Evolutionary conservation across 2,113 vertebrate genomes (phyloP).

Genomic region (Hucho hucho): DNA sequence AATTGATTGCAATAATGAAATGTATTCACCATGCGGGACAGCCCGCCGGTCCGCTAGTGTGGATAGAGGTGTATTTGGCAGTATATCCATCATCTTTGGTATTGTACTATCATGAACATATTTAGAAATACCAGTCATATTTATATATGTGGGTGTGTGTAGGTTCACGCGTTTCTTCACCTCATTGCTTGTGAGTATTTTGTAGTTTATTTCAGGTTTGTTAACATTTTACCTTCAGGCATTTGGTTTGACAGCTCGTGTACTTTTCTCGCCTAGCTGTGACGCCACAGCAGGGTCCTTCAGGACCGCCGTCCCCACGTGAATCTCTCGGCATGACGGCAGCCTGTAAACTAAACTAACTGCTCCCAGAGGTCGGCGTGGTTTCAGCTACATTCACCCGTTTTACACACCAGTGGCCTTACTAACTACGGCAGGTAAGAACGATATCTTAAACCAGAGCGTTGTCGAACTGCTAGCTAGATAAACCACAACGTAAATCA

Average conservation of each 20-base stretch:
- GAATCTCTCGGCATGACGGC: conserved; percentile 58
- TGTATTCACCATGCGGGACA: too few relatives aligned
- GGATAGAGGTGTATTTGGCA: too few relatives aligned
- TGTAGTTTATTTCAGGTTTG: not conserved
- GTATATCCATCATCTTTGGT: too few relatives aligned
- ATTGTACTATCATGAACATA: not conserved
- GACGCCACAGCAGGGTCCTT: conserved; percentile 63
- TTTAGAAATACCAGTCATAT: not conserved
- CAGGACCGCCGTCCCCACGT: conserved; percentile 59
- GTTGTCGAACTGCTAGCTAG: too few relatives aligned
- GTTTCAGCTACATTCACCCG: not conserved
- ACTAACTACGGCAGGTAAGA: not conserved
- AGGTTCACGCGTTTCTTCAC: not conserved
- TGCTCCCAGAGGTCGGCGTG: not conserved
- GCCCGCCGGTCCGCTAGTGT: too few relatives aligned
- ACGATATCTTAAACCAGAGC: not conserved
- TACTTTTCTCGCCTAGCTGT: conserved; percentile 44
- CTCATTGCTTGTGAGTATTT: not conserved
- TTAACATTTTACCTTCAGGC: conserved; percentile 12
- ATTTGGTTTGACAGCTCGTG: not conserved
- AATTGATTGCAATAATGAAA: too few relatives aligned
- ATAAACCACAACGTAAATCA: not conserved
- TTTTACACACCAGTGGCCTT: not conserved
- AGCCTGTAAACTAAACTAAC: conserved; percentile 3
- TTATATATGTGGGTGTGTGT: not conserved